phyloP scores from a whole-genome alignment of 2,888 invertebrate species.

The Philereme transversata region DNA sequence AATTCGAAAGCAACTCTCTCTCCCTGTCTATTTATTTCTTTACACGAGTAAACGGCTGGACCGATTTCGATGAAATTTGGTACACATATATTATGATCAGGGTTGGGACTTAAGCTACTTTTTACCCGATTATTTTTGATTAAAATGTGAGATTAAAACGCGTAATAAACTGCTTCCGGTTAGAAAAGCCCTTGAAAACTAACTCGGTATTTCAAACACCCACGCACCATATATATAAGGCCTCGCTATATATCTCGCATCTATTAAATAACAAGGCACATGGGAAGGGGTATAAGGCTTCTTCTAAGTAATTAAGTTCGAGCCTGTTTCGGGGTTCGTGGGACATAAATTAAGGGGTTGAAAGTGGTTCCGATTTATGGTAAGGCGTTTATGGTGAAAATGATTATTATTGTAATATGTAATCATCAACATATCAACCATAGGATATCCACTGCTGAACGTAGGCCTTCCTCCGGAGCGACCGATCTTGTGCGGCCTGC shows the following conservation, averaged over 20 bases:
- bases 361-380: slow-evolving; percentile 6
- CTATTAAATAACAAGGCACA: slow-evolving; percentile 25
- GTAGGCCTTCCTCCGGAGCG: too few species aligned
- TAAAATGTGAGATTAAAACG: too few species aligned
- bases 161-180: too few species aligned
- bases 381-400: background rate
- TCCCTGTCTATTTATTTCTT: too few species aligned
- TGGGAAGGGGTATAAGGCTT: slow-evolving; percentile 34
- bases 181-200: slow-evolving; percentile 4
- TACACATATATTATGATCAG: too few species aligned
- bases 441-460: background rate
- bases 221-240: background rate
- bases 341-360: slow-evolving; percentile 18
- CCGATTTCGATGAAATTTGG: too few species aligned
- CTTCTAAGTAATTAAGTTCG: slow-evolving; percentile 50
- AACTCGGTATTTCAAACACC: background rate
- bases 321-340: slow-evolving; percentile 38
- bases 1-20: too few species aligned
- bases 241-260: slow-evolving; percentile 14
- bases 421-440: background rate
- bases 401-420: background rate
- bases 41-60: too few species aligned
- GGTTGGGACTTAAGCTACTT: too few species aligned
- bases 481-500: too few species aligned
- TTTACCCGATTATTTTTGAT: too few species aligned